phyloP scores from a whole-genome alignment of 1,140 invertebrate genomes.

The Armadillidium nasatum region DNA sequence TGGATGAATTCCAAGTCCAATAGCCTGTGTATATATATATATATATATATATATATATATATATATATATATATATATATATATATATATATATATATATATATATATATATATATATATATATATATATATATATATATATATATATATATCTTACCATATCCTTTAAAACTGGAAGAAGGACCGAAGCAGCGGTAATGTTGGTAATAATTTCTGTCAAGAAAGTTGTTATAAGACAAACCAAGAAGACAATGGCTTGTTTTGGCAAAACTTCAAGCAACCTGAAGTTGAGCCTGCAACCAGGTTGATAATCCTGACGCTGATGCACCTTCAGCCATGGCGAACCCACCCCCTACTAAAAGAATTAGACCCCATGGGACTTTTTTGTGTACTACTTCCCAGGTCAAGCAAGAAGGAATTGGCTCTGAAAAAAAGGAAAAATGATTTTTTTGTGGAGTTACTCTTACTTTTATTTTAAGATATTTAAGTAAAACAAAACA shows the following conservation, averaged over 20 bases:
- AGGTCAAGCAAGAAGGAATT: slow-evolving; percentile 36
- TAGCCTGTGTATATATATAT: slow-evolving; percentile 16
- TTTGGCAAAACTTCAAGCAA: slow-evolving; percentile 49
- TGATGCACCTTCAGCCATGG: slow-evolving; percentile 71
- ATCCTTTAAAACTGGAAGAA: slow-evolving; percentile 71
- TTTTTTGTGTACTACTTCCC: slow-evolving; percentile 50
- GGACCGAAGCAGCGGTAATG: slow-evolving; percentile 75
- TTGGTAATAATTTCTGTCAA: slow-evolving; percentile 79
- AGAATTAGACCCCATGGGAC: slow-evolving; percentile 54
- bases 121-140: too few relatives aligned
- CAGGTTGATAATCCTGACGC: slow-evolving; percentile 62
- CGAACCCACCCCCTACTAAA: slow-evolving; percentile 68
- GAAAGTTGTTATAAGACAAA: slow-evolving; percentile 53
- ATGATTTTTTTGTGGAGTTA: background rate
- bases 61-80: too few relatives aligned
- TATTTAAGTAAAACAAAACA: too few relatives aligned
- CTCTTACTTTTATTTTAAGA: too few relatives aligned
- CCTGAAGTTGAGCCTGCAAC: slow-evolving; percentile 59
- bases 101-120: too few relatives aligned
- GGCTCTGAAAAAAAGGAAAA: background rate
- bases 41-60: too few relatives aligned
- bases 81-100: too few relatives aligned
- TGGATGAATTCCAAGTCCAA: slow-evolving; percentile 15
- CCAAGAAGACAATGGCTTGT: slow-evolving; percentile 48
- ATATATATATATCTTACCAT: too few relatives aligned